phyloP scores from a whole-genome alignment of 2,888 invertebrate species.

The Chymomyza fuscimana region DNA sequence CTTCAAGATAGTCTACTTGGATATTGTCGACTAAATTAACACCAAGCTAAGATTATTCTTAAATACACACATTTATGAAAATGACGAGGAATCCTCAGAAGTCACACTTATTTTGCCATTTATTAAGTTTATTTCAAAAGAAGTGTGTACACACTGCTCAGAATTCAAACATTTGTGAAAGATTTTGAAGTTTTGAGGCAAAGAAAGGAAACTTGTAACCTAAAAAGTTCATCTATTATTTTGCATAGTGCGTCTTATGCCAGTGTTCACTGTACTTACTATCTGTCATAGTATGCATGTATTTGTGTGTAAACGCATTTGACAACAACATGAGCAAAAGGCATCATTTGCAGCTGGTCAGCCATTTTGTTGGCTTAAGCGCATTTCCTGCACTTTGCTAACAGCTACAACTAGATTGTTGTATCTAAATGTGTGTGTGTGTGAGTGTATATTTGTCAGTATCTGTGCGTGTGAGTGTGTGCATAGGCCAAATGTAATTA shows the following conservation, averaged over 20 bases:
- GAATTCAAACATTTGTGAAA: no score
- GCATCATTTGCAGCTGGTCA: constrained; percentile 27
- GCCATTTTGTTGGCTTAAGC: constrained; percentile 34
- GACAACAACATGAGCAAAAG: constrained; percentile 21
- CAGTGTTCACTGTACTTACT: neutral
- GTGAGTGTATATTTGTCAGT: constrained; percentile 9
- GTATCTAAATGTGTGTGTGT: constrained; percentile 1
- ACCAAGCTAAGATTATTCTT: no score
- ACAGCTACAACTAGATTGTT: constrained; percentile 7
- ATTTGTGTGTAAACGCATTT: constrained; percentile 35
- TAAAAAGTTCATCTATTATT: no score
- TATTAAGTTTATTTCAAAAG: no score
- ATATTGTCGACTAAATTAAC: no score
- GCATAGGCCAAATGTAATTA: constrained; percentile 62
- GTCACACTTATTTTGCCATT: no score
- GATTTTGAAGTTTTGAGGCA: no score
- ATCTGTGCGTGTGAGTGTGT: neutral
- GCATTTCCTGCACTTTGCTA: constrained; percentile 23
- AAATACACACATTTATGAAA: no score
- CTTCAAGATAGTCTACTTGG: no score
- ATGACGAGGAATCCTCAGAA: no score
- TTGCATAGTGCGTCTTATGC: neutral
- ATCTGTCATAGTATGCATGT: constrained; percentile 14
- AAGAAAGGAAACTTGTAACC: no score
- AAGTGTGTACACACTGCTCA: no score